Base-by-base conservation (phyloP, 1,140 invertebrate genomes). In the Pararge aegeria region DNA sequence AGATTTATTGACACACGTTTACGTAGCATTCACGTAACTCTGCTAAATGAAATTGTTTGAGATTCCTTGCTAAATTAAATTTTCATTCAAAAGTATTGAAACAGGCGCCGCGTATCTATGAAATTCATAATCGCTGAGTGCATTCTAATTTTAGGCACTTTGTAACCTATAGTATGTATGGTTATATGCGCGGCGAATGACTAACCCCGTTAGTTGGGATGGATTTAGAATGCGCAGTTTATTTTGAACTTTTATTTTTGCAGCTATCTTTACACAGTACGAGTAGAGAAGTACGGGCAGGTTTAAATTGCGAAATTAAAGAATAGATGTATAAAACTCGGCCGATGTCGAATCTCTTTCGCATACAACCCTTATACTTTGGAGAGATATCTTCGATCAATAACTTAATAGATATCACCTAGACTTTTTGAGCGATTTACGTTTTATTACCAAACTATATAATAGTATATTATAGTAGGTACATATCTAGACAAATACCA, bases 201-300 rank as follows among this genome's bases (percentile, higher is more conserved):
- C 34, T 58, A 58, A 58, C 56, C 49, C 38, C 48, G 24, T 51
- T 49, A 12, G 20, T 58, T 42, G 50, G 21, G 56, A 48, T 51
- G 49, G 49, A 58, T 58, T 58, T 58, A 58, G 56, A 58, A 48
- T 42, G 38, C 30, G 30, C 2, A 24, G 3, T 34, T 34, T 34
- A 34, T 34, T 34, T 34, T 34, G 30, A 34, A 34, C 9, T 34
- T 30, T 12, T 34, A 34, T 34, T 34, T 34, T 34, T 34, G 30
- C 30, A 34, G 1, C 30, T 7, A 34, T 34, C 30, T 34, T 9
- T 10, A n/a, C 30, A 34, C 30, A 34, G 30, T 9, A 4, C 5
- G 10, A 2, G 2, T 7, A 10, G 7, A 7, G 4, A 7, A 12
- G 30, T 1, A 34, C 2, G 30, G 3, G 24, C n/a, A n/a, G n/a